Evolutionary conservation across 2,888 invertebrate species (phyloP).

Genomic region (Drosophila lutescens): DNA sequence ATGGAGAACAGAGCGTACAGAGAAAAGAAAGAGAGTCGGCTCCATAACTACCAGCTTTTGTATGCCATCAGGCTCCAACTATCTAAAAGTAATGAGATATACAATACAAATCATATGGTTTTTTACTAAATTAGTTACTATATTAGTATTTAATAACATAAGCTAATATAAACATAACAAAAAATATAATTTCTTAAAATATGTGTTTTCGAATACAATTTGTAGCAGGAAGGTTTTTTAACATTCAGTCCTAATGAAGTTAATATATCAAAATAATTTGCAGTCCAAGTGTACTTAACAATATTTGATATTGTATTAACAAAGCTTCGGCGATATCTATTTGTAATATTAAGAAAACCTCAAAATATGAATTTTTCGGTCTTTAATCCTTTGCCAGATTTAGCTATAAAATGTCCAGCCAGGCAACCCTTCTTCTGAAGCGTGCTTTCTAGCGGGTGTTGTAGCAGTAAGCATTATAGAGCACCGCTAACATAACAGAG

Average conservation of each 20-base stretch:
- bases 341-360: too few relatives aligned
- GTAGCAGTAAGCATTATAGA: constrained; percentile 11
- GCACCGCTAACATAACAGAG: neutral
- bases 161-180: too few relatives aligned
- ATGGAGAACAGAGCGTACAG: neutral
- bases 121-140: too few relatives aligned
- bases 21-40: constrained; percentile 3
- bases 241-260: too few relatives aligned
- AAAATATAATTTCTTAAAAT: too few relatives aligned
- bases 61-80: neutral
- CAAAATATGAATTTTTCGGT: neutral
- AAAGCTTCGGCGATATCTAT: neutral
- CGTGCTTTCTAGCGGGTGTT: constrained; percentile 1
- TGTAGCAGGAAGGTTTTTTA: too few relatives aligned
- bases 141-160: too few relatives aligned
- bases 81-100: neutral
- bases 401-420: neutral
- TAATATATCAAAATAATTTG: too few relatives aligned
- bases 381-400: neutral
- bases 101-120: neutral
- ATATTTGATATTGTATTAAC: neutral
- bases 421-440: neutral
- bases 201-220: too few relatives aligned
- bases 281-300: too few relatives aligned
- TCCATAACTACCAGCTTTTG: constrained; percentile 7